Base-by-base conservation (phyloP, 2,888 invertebrate genomes). In the Tribolium freemani region DNA sequence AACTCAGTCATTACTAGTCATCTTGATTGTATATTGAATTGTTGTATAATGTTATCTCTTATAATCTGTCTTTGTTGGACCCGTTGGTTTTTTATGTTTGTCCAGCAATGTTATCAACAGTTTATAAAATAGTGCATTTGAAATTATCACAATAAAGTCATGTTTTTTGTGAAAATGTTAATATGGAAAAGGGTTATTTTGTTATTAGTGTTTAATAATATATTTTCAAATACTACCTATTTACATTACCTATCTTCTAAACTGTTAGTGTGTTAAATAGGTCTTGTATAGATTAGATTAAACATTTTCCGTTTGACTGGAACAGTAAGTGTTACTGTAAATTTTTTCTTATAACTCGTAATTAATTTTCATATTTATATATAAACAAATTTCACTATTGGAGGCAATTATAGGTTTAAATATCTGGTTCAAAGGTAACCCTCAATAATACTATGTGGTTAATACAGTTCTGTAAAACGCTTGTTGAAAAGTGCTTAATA, bases 1-100 rank as follows among this genome's bases (percentile, higher is more conserved):
- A 80, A 83, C 84, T 84, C 84, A 82, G 84, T 84, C 84, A 83
- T 80, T 85, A 84, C 86, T 86, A 86, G 86, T 86, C 86, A 86
- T 85, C 84, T 85, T 83, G 79, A 82, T 81, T 85, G 81, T 84
- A 85, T 84, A 83, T 85, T 84, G 83, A 84, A 82, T 84, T 84
- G 82, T 85, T 85, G 84, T 84, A 80, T 84, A 83, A 83, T 84
- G 80, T 83, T 82, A 79, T 76, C 75, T 80, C 79, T 78, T 79
- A 71, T 79, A 75, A 75, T 80, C 76, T 80, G 75, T 67, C 71
- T 64, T 64, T 69, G 73, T 73, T 73, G 73, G 66, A 66, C 66
- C 31, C 45, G 66, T 73, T 73, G 69, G 66, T 73, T 72, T 63
- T 72, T 69, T 58, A 46, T 60, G 46, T 69, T 72, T 56, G 61